Conservation (phyloP, 2,797 vertebrate species). For the Varecia variegata region DNA sequence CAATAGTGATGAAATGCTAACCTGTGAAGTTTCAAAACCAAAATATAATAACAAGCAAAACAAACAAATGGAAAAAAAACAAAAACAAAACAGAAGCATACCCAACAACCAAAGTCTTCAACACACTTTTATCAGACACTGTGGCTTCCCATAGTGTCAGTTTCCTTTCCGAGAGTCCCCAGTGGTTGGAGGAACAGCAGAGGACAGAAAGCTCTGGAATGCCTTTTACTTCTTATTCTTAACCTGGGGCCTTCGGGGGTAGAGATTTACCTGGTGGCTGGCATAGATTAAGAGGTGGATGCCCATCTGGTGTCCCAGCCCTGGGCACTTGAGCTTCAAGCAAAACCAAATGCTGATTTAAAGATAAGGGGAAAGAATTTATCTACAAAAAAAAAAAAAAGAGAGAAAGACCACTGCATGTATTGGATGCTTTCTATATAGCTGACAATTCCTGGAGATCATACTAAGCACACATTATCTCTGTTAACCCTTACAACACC, state of each 20-base stretch:
- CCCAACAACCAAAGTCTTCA: background rate
- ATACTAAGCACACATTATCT: background rate
- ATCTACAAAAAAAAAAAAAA: background rate
- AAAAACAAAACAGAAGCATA: background rate
- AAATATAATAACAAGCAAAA: background rate
- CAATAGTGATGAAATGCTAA: background rate
- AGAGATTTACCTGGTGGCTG: background rate
- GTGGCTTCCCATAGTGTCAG: background rate
- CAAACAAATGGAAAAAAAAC: background rate
- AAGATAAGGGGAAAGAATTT: background rate
- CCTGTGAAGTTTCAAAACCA: background rate
- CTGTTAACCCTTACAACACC: background rate
- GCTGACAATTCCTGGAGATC: background rate
- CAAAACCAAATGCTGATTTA: background rate
- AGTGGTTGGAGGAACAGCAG: background rate
- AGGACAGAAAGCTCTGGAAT: background rate
- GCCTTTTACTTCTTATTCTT: background rate
- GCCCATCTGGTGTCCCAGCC: background rate
- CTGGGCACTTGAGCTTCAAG: background rate
- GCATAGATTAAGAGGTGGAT: background rate
- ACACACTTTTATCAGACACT: fast-evolving
- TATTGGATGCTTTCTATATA: background rate
- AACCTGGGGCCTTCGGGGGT: background rate
- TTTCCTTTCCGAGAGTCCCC: background rate
- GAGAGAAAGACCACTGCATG: background rate